These are phyloP conservation scores for Heterotilapia buettikoferi DNA, from an alignment of 2,113 vertebrate species.

Conservation along the genomic window DNA sequence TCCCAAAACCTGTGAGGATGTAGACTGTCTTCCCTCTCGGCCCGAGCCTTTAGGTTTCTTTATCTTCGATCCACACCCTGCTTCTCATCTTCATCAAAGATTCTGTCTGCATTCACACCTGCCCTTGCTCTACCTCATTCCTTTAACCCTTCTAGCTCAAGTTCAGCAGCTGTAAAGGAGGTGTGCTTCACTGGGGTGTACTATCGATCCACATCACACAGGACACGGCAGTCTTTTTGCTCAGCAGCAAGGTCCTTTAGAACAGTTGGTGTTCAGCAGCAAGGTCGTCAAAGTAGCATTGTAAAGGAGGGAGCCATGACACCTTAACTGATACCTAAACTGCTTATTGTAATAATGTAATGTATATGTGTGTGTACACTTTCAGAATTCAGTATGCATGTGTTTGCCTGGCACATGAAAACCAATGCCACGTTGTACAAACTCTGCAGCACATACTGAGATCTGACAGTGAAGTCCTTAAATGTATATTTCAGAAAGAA, in stretches of 20 bases:
- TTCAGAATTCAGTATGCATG: not conserved
- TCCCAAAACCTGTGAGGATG: not conserved
- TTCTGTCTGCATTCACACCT: slow-evolving; percentile 32
- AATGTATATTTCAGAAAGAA: not conserved
- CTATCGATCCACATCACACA: slow-evolving; percentile 59
- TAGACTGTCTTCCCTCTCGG: not conserved
- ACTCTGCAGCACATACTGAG: not conserved
- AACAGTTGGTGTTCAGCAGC: slow-evolving; percentile 39
- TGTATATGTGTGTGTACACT: not conserved
- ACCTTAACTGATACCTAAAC: not conserved
- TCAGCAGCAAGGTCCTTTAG: slow-evolving; percentile 41
- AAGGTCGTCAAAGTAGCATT: slow-evolving; percentile 49
- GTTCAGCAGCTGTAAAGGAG: slow-evolving; percentile 62
- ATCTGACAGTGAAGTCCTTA: not conserved
- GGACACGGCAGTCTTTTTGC: slow-evolving; percentile 19
- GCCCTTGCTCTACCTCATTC: slow-evolving; percentile 42
- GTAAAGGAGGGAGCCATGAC: slow-evolving; percentile 11
- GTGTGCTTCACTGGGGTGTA: slow-evolving; percentile 13
- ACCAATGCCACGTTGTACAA: not conserved
- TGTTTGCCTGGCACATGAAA: not conserved
- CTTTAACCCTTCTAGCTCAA: slow-evolving; percentile 66
- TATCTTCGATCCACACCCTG: not conserved
- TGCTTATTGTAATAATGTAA: not conserved
- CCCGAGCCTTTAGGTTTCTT: slow-evolving; percentile 20
- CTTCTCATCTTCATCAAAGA: slow-evolving; percentile 46